phyloP scores from a whole-genome alignment of 2,797 vertebrate genomes.

The Enteromius treurensis region DNA sequence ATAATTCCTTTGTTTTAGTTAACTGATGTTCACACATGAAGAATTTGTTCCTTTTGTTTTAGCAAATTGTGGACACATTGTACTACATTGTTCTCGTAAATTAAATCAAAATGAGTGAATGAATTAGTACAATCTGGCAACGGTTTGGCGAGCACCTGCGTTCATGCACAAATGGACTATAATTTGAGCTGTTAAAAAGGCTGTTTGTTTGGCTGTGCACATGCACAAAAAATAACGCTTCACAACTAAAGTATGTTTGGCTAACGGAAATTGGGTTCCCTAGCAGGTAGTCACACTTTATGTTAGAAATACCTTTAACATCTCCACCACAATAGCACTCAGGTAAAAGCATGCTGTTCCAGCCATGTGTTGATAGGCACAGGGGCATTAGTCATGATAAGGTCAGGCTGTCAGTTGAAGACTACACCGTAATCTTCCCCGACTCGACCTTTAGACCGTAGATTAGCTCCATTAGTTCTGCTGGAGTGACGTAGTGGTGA shows the following conservation, averaged over 20 bases:
- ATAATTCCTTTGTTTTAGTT: neutral
- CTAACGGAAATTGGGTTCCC: neutral
- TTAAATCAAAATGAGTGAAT: neutral
- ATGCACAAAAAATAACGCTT: neutral
- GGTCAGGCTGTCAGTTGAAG: constrained; percentile 66
- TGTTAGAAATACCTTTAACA: neutral
- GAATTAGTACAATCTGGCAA: neutral
- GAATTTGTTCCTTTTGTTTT: neutral
- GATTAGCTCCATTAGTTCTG: constrained; percentile 69
- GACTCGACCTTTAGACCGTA: constrained; percentile 67
- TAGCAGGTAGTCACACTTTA: neutral
- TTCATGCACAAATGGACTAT: neutral
- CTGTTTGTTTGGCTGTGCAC: neutral
- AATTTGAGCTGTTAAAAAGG: neutral
- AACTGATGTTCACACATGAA: neutral
- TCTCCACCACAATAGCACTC: neutral
- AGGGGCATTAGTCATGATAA: constrained; percentile 65
- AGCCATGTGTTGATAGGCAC: constrained; percentile 48
- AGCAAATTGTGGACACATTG: neutral
- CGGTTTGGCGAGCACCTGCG: neutral
- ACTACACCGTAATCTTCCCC: constrained; percentile 64
- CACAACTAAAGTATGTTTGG: neutral
- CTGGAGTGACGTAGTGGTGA: constrained; percentile 47
- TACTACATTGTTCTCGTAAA: neutral
- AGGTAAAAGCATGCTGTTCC: constrained; percentile 17